Conservation (phyloP, 2,797 vertebrate genomes). For the Etheostoma perlongum region DNA sequence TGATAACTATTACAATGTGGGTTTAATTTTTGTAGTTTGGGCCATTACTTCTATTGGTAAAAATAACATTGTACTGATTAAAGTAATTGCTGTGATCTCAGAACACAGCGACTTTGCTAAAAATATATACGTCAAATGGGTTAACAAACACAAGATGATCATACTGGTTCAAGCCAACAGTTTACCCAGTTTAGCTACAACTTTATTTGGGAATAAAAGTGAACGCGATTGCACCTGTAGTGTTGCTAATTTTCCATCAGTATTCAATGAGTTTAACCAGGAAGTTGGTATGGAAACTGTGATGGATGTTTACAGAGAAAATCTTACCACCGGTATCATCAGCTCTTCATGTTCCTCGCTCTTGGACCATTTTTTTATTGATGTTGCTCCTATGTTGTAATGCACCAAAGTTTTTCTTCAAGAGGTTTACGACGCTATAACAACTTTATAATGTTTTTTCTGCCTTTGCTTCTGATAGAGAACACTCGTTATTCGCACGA, state of each 20-base stretch:
- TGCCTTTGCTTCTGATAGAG: slow-evolving; percentile 2
- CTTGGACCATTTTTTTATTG: neutral
- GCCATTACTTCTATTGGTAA: neutral
- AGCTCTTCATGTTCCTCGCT: neutral
- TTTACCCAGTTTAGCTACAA: neutral
- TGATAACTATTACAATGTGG: neutral
- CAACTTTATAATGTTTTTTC: slow-evolving; percentile 1
- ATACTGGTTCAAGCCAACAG: neutral
- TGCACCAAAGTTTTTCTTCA: slow-evolving; percentile 14
- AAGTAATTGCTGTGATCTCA: neutral
- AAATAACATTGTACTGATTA: neutral
- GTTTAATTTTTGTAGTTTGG: neutral
- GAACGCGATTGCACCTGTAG: neutral
- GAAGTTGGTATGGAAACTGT: neutral
- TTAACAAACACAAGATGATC: neutral
- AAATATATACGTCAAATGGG: neutral
- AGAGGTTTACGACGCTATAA: neutral
- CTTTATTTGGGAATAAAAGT: slow-evolving; percentile 3
- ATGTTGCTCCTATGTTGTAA: neutral
- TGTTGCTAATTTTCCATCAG: neutral
- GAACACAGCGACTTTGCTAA: neutral
- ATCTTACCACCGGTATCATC: neutral
- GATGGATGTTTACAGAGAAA: neutral
- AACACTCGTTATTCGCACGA: slow-evolving; percentile 21
- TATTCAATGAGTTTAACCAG: neutral